Evolutionary conservation across 2,888 invertebrate genomes (phyloP).

Genomic region (Amorpha juglandis): DNA sequence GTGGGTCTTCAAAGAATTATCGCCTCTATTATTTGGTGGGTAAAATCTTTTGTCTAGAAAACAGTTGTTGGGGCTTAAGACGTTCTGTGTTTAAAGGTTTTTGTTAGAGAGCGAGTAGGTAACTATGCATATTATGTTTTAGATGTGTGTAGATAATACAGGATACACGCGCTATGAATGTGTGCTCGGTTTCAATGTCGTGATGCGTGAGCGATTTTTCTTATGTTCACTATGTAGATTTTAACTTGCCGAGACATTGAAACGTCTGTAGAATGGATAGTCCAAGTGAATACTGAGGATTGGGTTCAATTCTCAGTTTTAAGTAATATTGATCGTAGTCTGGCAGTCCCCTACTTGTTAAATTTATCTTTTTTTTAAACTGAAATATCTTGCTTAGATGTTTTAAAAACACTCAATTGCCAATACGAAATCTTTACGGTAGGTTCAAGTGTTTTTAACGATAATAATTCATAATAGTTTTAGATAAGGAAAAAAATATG

Average conservation of each 20-base stretch:
- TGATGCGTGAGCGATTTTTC: slow-evolving; percentile 40
- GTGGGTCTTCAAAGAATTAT: slow-evolving; percentile 47
- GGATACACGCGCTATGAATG: slow-evolving; percentile 50
- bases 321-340: too few relatives aligned
- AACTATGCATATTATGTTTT: slow-evolving; percentile 75
- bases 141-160: slow-evolving; percentile 71
- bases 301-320: too few relatives aligned
- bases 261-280: not conserved
- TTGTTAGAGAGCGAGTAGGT: slow-evolving; percentile 69
- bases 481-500: too few relatives aligned
- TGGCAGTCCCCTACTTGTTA: too few relatives aligned
- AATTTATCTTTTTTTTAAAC: too few relatives aligned
- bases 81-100: slow-evolving; percentile 43
- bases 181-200: slow-evolving; percentile 51
- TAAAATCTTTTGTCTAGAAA: slow-evolving; percentile 25
- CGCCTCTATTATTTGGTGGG: slow-evolving; percentile 23
- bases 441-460: too few relatives aligned
- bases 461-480: too few relatives aligned
- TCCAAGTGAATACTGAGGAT: not conserved
- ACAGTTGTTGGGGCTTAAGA: slow-evolving; percentile 37
- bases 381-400: too few relatives aligned
- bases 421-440: too few relatives aligned
- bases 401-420: too few relatives aligned
- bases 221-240: slow-evolving; percentile 24
- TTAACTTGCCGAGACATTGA: not conserved